phyloP scores from a whole-genome alignment of 37 sponge, comb jelly and placozoan species.

The Lycopodina hypogea region DNA sequence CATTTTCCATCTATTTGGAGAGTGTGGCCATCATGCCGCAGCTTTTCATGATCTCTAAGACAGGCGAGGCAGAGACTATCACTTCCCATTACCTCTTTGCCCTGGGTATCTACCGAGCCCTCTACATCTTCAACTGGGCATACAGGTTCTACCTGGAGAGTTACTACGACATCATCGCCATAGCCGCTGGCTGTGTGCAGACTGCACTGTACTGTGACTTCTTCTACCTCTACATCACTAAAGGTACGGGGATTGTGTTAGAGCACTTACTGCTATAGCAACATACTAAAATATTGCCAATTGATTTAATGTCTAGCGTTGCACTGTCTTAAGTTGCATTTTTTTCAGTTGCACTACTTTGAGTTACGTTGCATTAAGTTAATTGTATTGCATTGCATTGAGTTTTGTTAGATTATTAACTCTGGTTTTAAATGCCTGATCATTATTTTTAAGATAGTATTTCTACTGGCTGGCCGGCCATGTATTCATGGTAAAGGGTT shows the following conservation, averaged over 20 bases:
- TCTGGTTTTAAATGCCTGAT: no score
- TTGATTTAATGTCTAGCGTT: not conserved
- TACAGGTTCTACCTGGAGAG: conserved; percentile 92
- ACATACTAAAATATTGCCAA: not conserved
- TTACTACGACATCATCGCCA: conserved; percentile 95
- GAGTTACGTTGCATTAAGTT: no score
- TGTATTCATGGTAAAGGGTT: no score
- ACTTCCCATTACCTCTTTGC: conserved; percentile 99
- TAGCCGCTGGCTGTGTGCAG: conserved; percentile 95
- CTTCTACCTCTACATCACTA: conserved; percentile 99
- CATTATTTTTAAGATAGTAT: no score
- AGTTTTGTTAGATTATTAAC: no score
- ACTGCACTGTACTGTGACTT: conserved; percentile 98
- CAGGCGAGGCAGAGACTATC: conserved; percentile 98
- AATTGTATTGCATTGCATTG: no score
- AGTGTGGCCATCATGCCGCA: conserved; percentile 97
- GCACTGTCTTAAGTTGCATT: not conserved
- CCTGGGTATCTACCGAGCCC: conserved; percentile 88
- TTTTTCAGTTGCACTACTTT: not conserved
- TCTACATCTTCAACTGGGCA: conserved; percentile 97
- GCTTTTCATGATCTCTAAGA: conserved; percentile 99
- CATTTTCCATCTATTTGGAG: conserved; percentile 98
- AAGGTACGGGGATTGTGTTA: conserved; percentile 61
- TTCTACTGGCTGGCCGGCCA: no score
- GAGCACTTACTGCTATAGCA: not conserved